Percentiles rank a stretch among this genome's conserved stretches.
phyloP scores from a whole-genome alignment of 2,888 invertebrate genomes.

The Pristionchus mayeri region DNA sequence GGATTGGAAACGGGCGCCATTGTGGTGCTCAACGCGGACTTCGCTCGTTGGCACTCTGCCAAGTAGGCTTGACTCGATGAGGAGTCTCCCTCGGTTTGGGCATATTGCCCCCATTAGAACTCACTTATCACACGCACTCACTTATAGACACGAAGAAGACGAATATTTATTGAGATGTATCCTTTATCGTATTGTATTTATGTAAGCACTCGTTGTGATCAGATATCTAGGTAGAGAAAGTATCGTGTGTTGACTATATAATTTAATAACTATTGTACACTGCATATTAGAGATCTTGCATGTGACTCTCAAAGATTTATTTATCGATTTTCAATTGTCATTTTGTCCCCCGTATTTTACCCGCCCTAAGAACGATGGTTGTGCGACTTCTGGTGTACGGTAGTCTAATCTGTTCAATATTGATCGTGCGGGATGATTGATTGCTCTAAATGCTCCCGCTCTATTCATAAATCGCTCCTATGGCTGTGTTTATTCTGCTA shows the following conservation, averaged over 20 bases:
- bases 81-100: not conserved
- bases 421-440: not conserved
- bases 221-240: conserved; percentile 23
- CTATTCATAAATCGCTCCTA: not conserved
- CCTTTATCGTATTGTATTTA: not conserved
- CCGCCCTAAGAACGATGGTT: not conserved
- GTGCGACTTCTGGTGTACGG: conserved; percentile 31
- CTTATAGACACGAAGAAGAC: conserved; percentile 32
- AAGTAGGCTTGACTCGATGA: not conserved
- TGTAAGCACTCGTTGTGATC: not conserved
- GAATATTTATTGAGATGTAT: conserved; percentile 26
- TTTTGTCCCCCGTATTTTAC: not conserved
- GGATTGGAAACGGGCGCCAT: conserved; percentile 97
- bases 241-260: conserved; percentile 23
- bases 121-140: not conserved
- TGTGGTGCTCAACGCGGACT: conserved; percentile 99
- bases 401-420: conserved; percentile 24
- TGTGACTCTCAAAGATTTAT: conserved; percentile 16
- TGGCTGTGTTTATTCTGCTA: conserved; percentile 37
- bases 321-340: conserved; percentile 31
- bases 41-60: conserved; percentile 83
- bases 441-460: not conserved
- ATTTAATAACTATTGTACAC: conserved; percentile 23
- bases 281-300: conserved; percentile 39
- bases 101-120: not conserved